Evolutionary conservation across 2,113 vertebrate genomes (phyloP), one percentile per base, ranked within the genome.

Genomic region (Cyprinodon variegatus): DNA sequence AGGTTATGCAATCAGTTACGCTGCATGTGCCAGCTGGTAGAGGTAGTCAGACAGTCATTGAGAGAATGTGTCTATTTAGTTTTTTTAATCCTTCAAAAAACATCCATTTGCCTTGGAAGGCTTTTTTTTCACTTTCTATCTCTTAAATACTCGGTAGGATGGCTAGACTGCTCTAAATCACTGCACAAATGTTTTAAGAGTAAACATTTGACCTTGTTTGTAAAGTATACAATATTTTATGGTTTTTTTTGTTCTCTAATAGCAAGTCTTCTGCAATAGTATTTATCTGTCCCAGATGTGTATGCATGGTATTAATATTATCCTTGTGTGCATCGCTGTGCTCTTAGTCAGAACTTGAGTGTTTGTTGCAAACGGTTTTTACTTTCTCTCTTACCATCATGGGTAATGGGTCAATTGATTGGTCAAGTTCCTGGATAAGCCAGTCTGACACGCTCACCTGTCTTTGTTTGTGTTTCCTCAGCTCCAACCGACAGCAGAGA

Each of bases 1-100:
- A 41, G 50, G 53, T 94, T 94, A 94, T 59, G 80, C 74, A 93
- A 93, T 89, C 85, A 77, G 74, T 78, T 83, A 61, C 29, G 46
- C 72, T 38, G 59, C 81, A 70, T 88, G 84, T 83, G 76, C 85
- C 92, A 93, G 89, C 90, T 94, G 92, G 88, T 84, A 65, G 86
- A 79, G 72, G 80, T 83, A 74, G 82, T 72, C 68, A 65, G 80
- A 87, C 57, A 65, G 80, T 86, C 57, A 83, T 36, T 8, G 78
- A 88, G 84, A 70, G 70, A 78, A 79, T 82, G 75, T 70, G 17
- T 57, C 17, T 57, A 20, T 20, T 4, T 78, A 82, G 60, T 72
- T 76, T 82, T 68, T 90, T 88, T 88, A 90, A 94, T 94, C 91
- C 74, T 50, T 65, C 48, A 62, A 63, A 65, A 61, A 20, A 65